Percentiles rank a stretch among this genome's conserved stretches.
Conservation (phyloP, 1,140 invertebrate genomes). For the Trialeurodes vaporariorum region DNA sequence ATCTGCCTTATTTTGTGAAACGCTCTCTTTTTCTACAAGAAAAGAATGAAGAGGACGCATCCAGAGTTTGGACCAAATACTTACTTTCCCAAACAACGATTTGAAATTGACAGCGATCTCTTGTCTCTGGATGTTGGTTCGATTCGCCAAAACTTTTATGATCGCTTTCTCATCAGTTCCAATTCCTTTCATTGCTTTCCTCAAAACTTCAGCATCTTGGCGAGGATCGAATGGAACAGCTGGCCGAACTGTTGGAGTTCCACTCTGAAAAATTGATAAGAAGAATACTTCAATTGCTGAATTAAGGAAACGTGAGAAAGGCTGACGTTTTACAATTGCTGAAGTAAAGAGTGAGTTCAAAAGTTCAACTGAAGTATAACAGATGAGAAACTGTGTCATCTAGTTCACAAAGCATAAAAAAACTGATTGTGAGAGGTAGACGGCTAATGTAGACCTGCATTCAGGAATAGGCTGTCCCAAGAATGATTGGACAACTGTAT, state of each 20-base stretch:
- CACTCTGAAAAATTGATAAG: neutral
- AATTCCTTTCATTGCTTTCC: constrained; percentile 78
- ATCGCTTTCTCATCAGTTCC: constrained; percentile 76
- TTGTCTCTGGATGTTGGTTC: constrained; percentile 60
- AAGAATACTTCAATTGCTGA: neutral
- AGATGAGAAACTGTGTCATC: neutral
- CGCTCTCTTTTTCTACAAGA: too few species aligned
- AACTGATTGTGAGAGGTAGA: too few species aligned
- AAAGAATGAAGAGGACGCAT: too few species aligned
- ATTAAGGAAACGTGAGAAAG: too few species aligned
- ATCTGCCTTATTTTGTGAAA: too few species aligned
- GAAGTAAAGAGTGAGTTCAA: neutral
- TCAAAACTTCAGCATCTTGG: constrained; percentile 61
- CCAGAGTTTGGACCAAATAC: too few species aligned
- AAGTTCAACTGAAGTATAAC: too few species aligned
- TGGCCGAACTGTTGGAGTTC: constrained; percentile 48
- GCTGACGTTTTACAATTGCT: neutral
- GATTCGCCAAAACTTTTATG: constrained; percentile 60
- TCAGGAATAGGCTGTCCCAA: too few species aligned
- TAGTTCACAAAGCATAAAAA: neutral
- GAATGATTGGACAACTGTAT: too few species aligned
- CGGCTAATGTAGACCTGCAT: too few species aligned
- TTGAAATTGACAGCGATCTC: constrained; percentile 62
- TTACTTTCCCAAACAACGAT: constrained; percentile 68
- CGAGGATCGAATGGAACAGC: constrained; percentile 49